Evolutionary conservation across 2,888 invertebrate genomes (phyloP), one percentile per base, ranked within the genome.

Genomic region (Epinotia nisella): DNA sequence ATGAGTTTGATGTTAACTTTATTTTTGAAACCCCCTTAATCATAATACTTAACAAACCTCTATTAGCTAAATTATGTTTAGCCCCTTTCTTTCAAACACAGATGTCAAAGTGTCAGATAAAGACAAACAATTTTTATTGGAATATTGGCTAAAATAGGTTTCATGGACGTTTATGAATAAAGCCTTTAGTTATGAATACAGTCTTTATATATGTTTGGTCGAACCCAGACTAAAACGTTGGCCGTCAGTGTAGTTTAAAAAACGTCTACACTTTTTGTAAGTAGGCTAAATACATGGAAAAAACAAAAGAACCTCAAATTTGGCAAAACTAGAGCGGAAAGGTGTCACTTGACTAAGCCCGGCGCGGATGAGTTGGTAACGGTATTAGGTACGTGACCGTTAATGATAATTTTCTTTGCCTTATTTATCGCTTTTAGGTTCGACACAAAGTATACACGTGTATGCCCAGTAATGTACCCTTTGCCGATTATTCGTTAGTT

Each of bases 311-410:
- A 35, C 15, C 51, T 41, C 64, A 62, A 73, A 69, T 73, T 73
- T 64, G 69, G 53, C 41, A 51, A 69, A 73, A 69, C 62, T 73
- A 67, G 73, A 73, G 73, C 73, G 73, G 73, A 73, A 73, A 68
- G 68, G 41, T 69, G 73, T 69, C 69, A 73, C 59, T 69, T 69
- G 19, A 24, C 67, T 53, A 41, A 59, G 55, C 10, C 51, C 64
- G 24, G 13, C 49, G 39, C 62, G 68, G 67, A 68, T 59, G 69
- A 62, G 56, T 72, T 49, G 41, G 51, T 73, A 73, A 73, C 73
- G 73, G 73, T 69, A 64, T 51, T 19, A n/a, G 17, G n/a, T 53
- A 58, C 68, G 69, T 64, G 58, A 73, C 69, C 58, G 73, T 69
- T 73, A 64, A 73, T 73, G 69, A 69, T 61, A 61, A 61, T 72